A percentile compares a stretch with the other conserved stretches of the same genome.
phyloP scores from a whole-genome alignment of 2,888 invertebrate species.

The Lasioglossum calceatum region DNA sequence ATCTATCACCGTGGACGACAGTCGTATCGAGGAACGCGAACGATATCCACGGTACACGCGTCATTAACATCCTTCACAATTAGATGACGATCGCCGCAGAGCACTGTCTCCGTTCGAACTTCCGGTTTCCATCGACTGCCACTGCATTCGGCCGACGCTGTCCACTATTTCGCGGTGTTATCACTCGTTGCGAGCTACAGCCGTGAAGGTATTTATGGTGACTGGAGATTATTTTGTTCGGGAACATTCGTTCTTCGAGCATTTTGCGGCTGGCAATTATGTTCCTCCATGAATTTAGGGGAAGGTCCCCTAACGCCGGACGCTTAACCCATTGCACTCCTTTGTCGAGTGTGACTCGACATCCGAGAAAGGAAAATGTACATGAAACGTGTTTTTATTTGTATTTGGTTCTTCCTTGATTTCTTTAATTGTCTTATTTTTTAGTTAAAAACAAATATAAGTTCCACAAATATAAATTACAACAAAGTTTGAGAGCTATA shows the following conservation, averaged over 20 bases:
- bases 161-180: not conserved
- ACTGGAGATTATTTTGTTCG: not conserved
- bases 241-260: not conserved
- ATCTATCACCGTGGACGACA: conserved; percentile 62
- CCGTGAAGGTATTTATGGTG: not conserved
- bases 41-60: conserved; percentile 44
- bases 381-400: too few relatives aligned
- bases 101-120: conserved; percentile 19
- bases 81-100: conserved; percentile 48
- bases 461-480: too few relatives aligned
- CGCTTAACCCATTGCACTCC: too few relatives aligned
- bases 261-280: not conserved
- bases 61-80: conserved; percentile 66
- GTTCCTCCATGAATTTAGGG: not conserved
- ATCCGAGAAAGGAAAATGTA: too few relatives aligned
- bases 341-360: too few relatives aligned
- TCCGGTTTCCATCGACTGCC: conserved; percentile 41
- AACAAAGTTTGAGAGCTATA: too few relatives aligned
- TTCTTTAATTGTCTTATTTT: too few relatives aligned
- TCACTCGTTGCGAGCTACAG: not conserved
- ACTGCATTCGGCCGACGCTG: conserved; percentile 24
- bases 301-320: too few relatives aligned
- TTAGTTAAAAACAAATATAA: too few relatives aligned
- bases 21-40: conserved; percentile 50
- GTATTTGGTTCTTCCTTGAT: too few relatives aligned